Evolutionary conservation across 1,140 invertebrate genomes (phyloP).

Genomic region (Sitobion miscanthi): DNA sequence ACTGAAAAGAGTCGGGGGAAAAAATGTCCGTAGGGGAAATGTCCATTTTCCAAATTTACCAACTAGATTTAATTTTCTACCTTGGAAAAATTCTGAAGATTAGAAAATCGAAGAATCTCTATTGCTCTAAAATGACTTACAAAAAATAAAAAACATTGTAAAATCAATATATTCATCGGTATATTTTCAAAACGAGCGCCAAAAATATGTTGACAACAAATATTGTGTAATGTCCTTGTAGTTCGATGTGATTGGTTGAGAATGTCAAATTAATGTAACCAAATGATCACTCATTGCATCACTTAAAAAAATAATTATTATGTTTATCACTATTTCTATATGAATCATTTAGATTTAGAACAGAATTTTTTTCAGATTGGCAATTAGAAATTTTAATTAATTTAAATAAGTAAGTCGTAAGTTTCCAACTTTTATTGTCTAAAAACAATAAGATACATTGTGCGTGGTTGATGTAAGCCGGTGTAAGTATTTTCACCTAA

Average conservation of each 20-base stretch:
- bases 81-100: too few species aligned
- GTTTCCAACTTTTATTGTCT: not conserved
- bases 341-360: not conserved
- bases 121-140: too few species aligned
- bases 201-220: not conserved
- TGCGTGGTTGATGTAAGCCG: not conserved
- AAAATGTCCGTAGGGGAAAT: too few species aligned
- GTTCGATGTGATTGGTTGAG: not conserved
- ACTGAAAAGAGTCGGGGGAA: too few species aligned
- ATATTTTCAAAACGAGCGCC: not conserved
- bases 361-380: constrained; percentile 2
- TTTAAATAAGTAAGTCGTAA: not conserved
- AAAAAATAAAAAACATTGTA: too few species aligned
- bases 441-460: not conserved
- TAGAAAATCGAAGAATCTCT: too few species aligned
- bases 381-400: constrained; percentile 2
- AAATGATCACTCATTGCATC: constrained; percentile 19
- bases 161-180: too few species aligned
- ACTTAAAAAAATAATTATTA: not conserved
- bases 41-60: too few species aligned
- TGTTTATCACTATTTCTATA: constrained; percentile 36
- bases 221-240: not conserved
- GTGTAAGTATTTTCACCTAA: not conserved
- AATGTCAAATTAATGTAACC: constrained; percentile 11
- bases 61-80: too few species aligned